Base-by-base conservation (phyloP, 2,797 vertebrate genomes). In the Epinephelus awoara region DNA sequence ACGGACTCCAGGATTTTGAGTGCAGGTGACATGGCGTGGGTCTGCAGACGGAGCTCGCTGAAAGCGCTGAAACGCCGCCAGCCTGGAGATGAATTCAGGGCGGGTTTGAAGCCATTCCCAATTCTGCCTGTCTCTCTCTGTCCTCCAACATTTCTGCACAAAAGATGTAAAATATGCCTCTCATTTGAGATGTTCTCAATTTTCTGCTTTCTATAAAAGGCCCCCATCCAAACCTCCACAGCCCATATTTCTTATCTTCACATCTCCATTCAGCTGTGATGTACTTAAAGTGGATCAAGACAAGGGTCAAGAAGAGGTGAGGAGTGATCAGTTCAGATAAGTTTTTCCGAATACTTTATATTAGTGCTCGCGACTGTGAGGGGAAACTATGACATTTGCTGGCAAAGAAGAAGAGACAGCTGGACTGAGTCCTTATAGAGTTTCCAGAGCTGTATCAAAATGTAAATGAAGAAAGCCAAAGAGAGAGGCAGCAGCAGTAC, bases 81-180 rank as follows among this genome's bases (percentile, higher is more conserved):
- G 67, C 55, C 40, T 0, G 44, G 77, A 70, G 71, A 67, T n/a
- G 44, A 77, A 83, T 79, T 51, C 56, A 44, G 59, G 71, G 12
- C 52, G 29, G n/a, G 72, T 79, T 81, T 80, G 71, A 87, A 86
- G 75, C 34, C 64, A 12, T 64, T 74, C 75, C 65, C 77, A 75
- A 27, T 21, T 82, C 58, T 54, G 70, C 6, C n/a, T 12, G 17
- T 42, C 56, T 50, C 27, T 63, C 40, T 42, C 40, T 4, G 4
- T 83, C 67, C 55, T 75, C 73, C 65, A 65, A 65, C 58, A 46
- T 52, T 14, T 42, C 79, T 69, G 51, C 67, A 71, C 21, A 40
- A 51, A 75, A 71, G 25, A 69, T 2, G 17, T 0, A 7, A 70
- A 72, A 80, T 15, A 38, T 47, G 54, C 40, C 2, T 9, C 51